Percentiles rank a stretch among this genome's conserved stretches.
These are phyloP conservation scores for Sardina pilchardus DNA, from an alignment of 2,113 vertebrate genomes.

Conservation along the genomic window DNA sequence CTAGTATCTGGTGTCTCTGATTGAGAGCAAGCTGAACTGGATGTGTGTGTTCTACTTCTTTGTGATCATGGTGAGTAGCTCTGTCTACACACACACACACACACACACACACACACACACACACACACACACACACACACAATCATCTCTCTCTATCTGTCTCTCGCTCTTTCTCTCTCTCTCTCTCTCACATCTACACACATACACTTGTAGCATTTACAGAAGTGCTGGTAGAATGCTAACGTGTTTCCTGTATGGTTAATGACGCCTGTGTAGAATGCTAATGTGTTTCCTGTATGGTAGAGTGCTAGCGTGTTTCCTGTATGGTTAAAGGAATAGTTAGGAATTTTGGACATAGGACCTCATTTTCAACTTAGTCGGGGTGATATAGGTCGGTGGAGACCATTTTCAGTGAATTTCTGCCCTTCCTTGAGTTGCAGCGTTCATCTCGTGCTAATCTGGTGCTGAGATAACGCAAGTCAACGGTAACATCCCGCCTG, in stretches of 20 bases:
- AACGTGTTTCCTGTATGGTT: neutral
- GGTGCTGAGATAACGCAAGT: too few species aligned
- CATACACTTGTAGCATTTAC: neutral
- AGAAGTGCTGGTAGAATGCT: neutral
- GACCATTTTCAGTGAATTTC: too few species aligned
- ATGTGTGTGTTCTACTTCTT: conserved; percentile 97
- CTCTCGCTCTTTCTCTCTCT: neutral
- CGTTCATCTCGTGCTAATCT: too few species aligned
- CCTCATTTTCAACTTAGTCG: too few species aligned
- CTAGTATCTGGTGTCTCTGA: conserved; percentile 92
- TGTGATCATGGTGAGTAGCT: conserved; percentile 87
- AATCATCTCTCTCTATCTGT: too few species aligned
- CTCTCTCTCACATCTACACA: neutral
- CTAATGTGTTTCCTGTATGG: neutral
- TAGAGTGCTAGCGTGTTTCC: too few species aligned
- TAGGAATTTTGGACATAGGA: too few species aligned
- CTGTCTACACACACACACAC: neutral
- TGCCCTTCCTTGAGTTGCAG: too few species aligned
- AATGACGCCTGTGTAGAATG: neutral
- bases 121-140: too few species aligned
- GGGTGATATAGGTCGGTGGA: too few species aligned
- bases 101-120: neutral
- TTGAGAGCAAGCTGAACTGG: conserved; percentile 88
- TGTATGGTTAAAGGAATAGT: neutral
- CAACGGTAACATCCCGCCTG: too few species aligned